Evolutionary conservation across 2,888 invertebrate species (phyloP).

Genomic region (Clepsis dumicolana): DNA sequence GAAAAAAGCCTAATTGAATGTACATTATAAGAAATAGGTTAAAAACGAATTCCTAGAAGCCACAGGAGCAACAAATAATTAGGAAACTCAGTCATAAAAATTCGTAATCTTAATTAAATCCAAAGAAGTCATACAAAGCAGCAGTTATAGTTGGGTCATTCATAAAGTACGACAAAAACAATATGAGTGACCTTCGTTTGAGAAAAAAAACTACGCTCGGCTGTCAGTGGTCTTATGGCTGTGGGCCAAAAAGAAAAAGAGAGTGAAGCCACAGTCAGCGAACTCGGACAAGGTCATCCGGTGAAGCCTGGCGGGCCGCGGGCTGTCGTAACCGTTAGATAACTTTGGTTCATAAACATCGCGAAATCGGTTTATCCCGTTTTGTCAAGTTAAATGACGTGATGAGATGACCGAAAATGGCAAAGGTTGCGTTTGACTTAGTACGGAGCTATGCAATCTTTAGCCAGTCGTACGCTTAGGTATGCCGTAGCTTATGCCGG

Average conservation of each 20-base stretch:
- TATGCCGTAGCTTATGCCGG: too few species aligned
- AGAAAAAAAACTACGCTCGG: not conserved
- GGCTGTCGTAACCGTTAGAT: slow-evolving; percentile 40
- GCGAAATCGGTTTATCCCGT: slow-evolving; percentile 11
- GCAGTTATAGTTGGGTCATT: not conserved
- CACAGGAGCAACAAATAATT: not conserved
- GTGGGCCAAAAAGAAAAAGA: slow-evolving; percentile 36
- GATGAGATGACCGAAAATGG: not conserved
- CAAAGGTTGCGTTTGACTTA: not conserved
- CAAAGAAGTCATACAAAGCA: not conserved
- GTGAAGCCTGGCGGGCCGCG: slow-evolving; percentile 8
- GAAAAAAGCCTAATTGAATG: too few species aligned
- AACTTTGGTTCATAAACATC: slow-evolving; percentile 25
- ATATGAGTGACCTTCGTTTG: not conserved
- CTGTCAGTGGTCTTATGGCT: slow-evolving; percentile 7
- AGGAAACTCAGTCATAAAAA: not conserved
- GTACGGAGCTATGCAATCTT: too few species aligned
- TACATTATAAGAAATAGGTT: too few species aligned
- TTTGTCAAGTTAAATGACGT: not conserved
- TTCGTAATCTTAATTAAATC: not conserved
- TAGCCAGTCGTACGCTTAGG: too few species aligned
- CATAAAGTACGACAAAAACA: not conserved
- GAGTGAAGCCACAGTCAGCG: slow-evolving; percentile 31
- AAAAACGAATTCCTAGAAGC: too few species aligned
- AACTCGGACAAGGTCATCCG: slow-evolving; percentile 38